Evolutionary conservation across 2,797 vertebrate genomes (phyloP), one percentile per base, ranked within the genome.

Genomic region (Enteromius thamalakanensis): DNA sequence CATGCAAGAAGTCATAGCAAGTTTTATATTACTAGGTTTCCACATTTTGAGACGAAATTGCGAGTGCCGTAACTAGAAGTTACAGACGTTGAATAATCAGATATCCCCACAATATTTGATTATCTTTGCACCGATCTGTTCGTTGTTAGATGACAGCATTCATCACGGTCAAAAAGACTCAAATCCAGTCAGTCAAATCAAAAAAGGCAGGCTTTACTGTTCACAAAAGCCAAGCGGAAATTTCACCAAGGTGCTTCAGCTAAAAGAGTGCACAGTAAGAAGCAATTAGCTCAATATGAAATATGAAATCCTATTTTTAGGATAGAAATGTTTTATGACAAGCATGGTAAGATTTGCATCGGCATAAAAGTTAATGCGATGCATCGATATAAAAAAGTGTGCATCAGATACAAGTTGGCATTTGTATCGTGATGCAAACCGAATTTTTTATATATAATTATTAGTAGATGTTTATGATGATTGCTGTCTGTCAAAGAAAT

Each of bases 21-120:
- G 26, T 51, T 51, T 67, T 67, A 65, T 79, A 79, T n/a, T n/a
- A 49, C 62, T 34, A n/a, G 1, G 34, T 49, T 49, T 65, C 10
- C 7, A n/a, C 40, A 34, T 79, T 64, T 47, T 14, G 9, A 47
- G 2, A 64, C 47, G 75, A 42, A 23, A 26, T 6, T 60, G n/a
- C 5, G 14, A 77, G n/a, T 29, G 55, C 5, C 0, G 0, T 72
- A 51, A n/a, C 71, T 21, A 40, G 37, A 40, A 40, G 51, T 17
- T 11, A 4, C 51, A 37, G 49, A 74, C 19, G 2, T n/a, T 0
- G 62, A 64, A 64, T 64, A 64, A 64, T 64, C 15, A 64, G 62
- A 64, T 64, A 32, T 29, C 1, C 62, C 29, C 12, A 32, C 12
- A 64, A 17, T 64, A 32, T 64, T 32, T 32, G 12, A 64, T 32